Base-by-base conservation (phyloP, 2,797 vertebrate genomes). In the Sebastes itinus region DNA sequence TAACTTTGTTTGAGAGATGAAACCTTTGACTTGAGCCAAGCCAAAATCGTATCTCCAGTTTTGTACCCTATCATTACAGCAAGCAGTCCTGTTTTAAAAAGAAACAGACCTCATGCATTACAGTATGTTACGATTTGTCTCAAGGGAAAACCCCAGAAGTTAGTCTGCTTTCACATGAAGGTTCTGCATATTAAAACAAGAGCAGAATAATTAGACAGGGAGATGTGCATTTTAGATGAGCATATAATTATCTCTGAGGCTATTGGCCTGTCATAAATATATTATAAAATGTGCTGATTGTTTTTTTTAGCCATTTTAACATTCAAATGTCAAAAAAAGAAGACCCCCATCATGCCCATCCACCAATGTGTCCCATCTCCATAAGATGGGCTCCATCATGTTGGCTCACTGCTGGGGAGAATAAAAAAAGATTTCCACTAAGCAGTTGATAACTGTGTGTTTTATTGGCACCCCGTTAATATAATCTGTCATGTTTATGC, bases 1-100 rank as follows among this genome's bases (percentile, higher is more conserved):
- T 61, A 62, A 79, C 62, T 77, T 77, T 68, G 58, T 87, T 87
- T 78, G 69, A 81, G 60, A 79, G 61, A 87, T 76, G 46, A 87
- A 81, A 76, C 64, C 54, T 73, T 71, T 77, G 76, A 85, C 16
- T 76, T 73, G 18, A 78, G 81, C 77, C 69, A 84, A 63, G n/a
- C 71, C 32, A 2, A 87, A 84, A 72, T 83, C 5, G 28, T 60
- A 80, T 84, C n/a, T 75, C 27, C 20, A 68, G 72, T 72, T 80
- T 59, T 74, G 56, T 77, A 54, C 64, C 55, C 62, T 75, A 28
- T 89, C 52, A 89, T 86, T 86, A 80, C 30, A 60, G 55, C 55
- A 42, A 79, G 38, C 23, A 12, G 33, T 60, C 18, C 22, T 54
- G 60, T 76, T 82, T 76, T 73, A 75, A 81, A 83, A 72, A 68